phyloP scores from a whole-genome alignment of 2,113 vertebrate species.

The Nipponia nippon region DNA sequence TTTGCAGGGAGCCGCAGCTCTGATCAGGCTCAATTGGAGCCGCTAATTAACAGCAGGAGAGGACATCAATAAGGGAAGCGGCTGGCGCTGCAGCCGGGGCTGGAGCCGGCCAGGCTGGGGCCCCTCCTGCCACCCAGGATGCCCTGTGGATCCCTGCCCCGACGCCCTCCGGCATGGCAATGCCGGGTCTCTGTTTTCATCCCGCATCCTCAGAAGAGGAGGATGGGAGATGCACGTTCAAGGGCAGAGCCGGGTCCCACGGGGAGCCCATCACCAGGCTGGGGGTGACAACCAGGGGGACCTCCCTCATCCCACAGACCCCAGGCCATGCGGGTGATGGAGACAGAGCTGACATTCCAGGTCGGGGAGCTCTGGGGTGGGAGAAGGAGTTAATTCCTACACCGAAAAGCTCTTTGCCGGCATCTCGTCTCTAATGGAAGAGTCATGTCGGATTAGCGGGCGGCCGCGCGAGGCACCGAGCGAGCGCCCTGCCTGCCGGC shows the following conservation, averaged over 20 bases:
- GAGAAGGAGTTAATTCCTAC: constrained; percentile 33
- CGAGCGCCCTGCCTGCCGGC: background rate
- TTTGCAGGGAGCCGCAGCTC: background rate
- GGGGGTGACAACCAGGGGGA: background rate
- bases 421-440: constrained; percentile 61
- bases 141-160: background rate
- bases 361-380: background rate
- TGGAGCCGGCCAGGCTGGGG: background rate
- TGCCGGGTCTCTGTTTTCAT: rapidly evolving
- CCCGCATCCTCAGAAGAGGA: background rate
- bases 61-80: background rate
- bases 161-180: background rate
- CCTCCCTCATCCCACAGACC: rapidly evolving
- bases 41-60: background rate
- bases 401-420: constrained; percentile 51
- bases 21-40: background rate
- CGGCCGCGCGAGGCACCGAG: background rate
- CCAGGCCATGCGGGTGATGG: rapidly evolving
- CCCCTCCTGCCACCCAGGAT: background rate
- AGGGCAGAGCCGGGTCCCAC: rapidly evolving
- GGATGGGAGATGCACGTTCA: rapidly evolving
- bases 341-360: rapidly evolving
- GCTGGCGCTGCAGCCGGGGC: background rate
- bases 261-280: background rate
- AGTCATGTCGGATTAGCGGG: constrained; percentile 65